Base-by-base conservation (phyloP, 2,113 vertebrate species). In the Ophiodon elongatus region DNA sequence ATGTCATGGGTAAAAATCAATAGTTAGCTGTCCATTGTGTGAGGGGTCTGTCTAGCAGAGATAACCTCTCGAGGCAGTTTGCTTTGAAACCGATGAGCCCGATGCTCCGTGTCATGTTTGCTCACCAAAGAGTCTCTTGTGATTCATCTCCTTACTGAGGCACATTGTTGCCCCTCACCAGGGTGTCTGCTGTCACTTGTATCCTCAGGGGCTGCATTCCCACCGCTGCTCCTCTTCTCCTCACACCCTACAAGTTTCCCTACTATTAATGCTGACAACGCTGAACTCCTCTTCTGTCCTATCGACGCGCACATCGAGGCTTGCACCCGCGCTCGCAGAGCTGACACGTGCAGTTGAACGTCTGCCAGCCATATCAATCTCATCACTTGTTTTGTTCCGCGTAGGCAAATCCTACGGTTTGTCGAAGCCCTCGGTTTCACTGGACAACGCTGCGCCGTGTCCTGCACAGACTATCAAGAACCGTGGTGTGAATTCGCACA, bases 301-400 rank as follows among this genome's bases (percentile, higher is more conserved):
- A 56, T 83, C 11, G 43, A 80, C 45, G 75, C 39, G 25, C 70
- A 52, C 45, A 59, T 78, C 39, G 45, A 82, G 27, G 35, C 45
- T 69, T 66, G 35, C 66, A 70, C 75, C 82, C 81, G 63, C 37
- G 67, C 85, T 83, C 23, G 35, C 33, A n/a, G 59, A 59, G 63
- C 69, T 85, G 83, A 87, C 71, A 82, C 84, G 76, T 85, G 56
- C 76, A 65, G 59, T 23, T 85, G 79, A 63, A 83, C 39, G 23
- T 27, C 56, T 76, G 62, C 68, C 91, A 82, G 4, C 21, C 35
- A 33, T 74, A 76, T 84, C 75, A 83, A 56, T 84, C 77, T 75
- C 45, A 21, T 69, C 37, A 27, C 14, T 63, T 66, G 27, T 43
- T 52, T 39, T 71, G 35, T 50, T 39, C 19, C 31, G 23, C 45